A percentile compares a stretch with the other conserved stretches of the same genome.
These are phyloP conservation scores for Cosmopolites sordidus DNA, from an alignment of 2,888 invertebrate genomes.

Conservation along the genomic window DNA sequence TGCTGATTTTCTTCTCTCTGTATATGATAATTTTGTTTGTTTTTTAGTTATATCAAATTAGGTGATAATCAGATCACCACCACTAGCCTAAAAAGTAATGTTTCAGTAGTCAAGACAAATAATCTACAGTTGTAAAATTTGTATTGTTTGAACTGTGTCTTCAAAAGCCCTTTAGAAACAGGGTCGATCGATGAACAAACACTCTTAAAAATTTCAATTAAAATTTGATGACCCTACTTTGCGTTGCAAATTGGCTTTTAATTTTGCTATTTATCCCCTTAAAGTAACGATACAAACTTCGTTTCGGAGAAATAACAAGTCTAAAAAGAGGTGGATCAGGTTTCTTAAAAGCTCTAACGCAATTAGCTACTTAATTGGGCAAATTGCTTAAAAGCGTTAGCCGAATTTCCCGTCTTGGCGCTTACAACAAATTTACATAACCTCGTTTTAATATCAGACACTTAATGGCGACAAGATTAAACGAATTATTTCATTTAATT, in stretches of 20 bases:
- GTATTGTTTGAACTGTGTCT: too few relatives aligned
- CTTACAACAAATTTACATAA: conserved; percentile 21
- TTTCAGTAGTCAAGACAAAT: too few relatives aligned
- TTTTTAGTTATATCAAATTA: too few relatives aligned
- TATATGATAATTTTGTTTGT: too few relatives aligned
- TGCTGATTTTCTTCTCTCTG: too few relatives aligned
- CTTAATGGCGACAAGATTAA: background rate
- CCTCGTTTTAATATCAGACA: conserved; percentile 13
- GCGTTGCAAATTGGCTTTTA: conserved; percentile 20
- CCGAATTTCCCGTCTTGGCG: conserved; percentile 16
- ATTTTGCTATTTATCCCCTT: conserved; percentile 18
- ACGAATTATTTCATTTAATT: background rate
- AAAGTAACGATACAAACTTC: conserved; percentile 10
- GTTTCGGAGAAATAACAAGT: conserved; percentile 1
- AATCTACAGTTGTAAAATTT: too few relatives aligned
- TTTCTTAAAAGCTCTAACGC: conserved; percentile 21
- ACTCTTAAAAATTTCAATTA: too few relatives aligned
- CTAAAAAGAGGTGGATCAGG: conserved; percentile 17
- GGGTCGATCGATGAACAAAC: too few relatives aligned
- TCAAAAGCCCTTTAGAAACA: too few relatives aligned
- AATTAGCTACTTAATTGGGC: conserved; percentile 21
- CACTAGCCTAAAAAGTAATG: too few relatives aligned
- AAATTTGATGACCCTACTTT: conserved; percentile 7
- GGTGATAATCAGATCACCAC: too few relatives aligned
- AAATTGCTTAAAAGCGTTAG: conserved; percentile 24